phyloP scores from a whole-genome alignment of 2,113 vertebrate species.

The Pollachius pollachius region DNA sequence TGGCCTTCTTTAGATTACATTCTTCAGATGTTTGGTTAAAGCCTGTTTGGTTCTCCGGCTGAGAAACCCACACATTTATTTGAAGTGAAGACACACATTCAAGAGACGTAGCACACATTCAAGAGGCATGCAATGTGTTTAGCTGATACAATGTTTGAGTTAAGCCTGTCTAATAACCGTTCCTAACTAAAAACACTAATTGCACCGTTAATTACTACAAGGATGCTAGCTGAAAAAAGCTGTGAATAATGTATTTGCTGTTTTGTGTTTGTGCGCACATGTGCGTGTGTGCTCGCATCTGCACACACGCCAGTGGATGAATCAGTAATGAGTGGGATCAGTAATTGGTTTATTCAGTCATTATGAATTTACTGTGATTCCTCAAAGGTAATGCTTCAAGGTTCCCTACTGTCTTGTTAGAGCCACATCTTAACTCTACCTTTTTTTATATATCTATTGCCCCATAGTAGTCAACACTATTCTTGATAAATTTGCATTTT shows the following conservation, averaged over 20 bases:
- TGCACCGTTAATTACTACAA: constrained; percentile 15
- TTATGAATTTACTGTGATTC: constrained; percentile 18
- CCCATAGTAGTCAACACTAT: too few species aligned
- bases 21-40: background rate
- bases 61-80: too few species aligned
- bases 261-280: constrained; percentile 9
- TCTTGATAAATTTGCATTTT: too few species aligned
- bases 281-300: background rate
- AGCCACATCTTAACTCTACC: background rate
- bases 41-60: background rate
- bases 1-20: background rate
- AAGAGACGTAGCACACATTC: too few species aligned
- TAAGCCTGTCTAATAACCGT: too few species aligned
- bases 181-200: too few species aligned
- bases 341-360: constrained; percentile 23
- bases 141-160: too few species aligned
- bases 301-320: background rate
- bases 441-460: too few species aligned
- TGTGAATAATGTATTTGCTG: constrained; percentile 23
- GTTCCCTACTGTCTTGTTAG: background rate
- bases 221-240: background rate
- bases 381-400: background rate
- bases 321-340: constrained; percentile 1
- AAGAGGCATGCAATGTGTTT: too few species aligned
- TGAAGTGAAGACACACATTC: too few species aligned